Base-by-base conservation (phyloP, 2,113 vertebrate genomes). In the Redunca redunca region DNA sequence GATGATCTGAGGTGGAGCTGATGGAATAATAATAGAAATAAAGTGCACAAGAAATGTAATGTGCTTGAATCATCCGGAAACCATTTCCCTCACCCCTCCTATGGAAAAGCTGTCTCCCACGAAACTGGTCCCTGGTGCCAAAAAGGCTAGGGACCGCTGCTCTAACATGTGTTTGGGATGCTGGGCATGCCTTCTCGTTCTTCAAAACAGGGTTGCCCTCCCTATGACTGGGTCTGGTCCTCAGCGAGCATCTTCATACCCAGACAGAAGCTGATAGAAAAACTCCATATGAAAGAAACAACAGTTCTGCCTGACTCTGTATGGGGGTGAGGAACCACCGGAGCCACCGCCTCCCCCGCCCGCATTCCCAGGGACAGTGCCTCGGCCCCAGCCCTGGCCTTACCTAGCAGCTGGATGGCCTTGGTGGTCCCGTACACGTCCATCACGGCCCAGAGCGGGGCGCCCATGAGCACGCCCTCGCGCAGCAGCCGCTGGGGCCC, bases 401-500 rank as follows among this genome's bases (percentile, higher is more conserved):
- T 94, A 99, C 99, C 99, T 2, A 99, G 96, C 7, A 99, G 97
- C 40, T 98, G 88, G 74, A 99, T 91, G 16, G 98, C 97, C 53
- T 98, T 96, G 1, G 99, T 99, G 96, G 99, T 99, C 21, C 99
- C 99, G 0, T 99, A 99, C 60, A 99, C 67, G 43, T 99, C 99
- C 40, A 99, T 97, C 96, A 99, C 98, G 1, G 98, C 99, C 99
- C 99, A 99, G 74, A 99, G 98, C 0, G 99, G 99, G 30, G 43
- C 48, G 0, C 77, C 95, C 82, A 98, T 10, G 43, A 97, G 94
- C 71, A 99, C 67, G 0, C 98, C 98, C 3, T 17, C 26, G n/a
- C 98, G 97, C 33, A 98, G 80, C 15, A 99, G 55, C 25, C 90
- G 82, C 0, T 11, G 12, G 11, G 43, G 36, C 2, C 15, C 33